Conservation (phyloP, 2,888 invertebrate species). For the Anthophora plumipes region DNA sequence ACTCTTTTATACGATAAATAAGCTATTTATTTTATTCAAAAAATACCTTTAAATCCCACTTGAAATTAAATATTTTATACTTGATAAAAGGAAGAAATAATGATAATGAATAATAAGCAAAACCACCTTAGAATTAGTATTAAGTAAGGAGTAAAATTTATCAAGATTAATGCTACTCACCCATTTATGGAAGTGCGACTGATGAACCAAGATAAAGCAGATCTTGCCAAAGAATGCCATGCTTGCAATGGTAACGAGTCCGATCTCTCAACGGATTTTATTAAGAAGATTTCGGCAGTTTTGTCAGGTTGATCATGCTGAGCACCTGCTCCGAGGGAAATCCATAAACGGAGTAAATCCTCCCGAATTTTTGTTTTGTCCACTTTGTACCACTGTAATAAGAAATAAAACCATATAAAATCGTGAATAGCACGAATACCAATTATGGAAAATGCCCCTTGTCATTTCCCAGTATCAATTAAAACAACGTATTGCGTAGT, state of each 20-base stretch:
- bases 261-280: conserved; percentile 91
- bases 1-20: too few relatives aligned
- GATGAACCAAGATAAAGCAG: conserved; percentile 95
- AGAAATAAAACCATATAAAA: not conserved
- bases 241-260: conserved; percentile 95
- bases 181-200: conserved; percentile 98
- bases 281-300: conserved; percentile 91
- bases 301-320: conserved; percentile 86
- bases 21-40: too few relatives aligned
- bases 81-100: not conserved
- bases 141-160: not conserved
- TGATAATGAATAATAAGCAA: not conserved
- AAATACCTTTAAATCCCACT: not conserved
- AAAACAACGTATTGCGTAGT: too few relatives aligned
- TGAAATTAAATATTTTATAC: not conserved
- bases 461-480: too few relatives aligned
- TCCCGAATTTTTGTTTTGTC: conserved; percentile 86
- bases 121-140: not conserved
- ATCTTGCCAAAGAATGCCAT: conserved; percentile 94
- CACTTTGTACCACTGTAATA: conserved; percentile 90
- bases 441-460: not conserved
- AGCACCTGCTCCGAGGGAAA: conserved; percentile 87
- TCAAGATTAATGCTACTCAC: conserved; percentile 85
- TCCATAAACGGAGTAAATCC: conserved; percentile 87
- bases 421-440: not conserved